Conservation (phyloP, 2,888 invertebrate genomes). For the Ichneumoninae sp. region DNA sequence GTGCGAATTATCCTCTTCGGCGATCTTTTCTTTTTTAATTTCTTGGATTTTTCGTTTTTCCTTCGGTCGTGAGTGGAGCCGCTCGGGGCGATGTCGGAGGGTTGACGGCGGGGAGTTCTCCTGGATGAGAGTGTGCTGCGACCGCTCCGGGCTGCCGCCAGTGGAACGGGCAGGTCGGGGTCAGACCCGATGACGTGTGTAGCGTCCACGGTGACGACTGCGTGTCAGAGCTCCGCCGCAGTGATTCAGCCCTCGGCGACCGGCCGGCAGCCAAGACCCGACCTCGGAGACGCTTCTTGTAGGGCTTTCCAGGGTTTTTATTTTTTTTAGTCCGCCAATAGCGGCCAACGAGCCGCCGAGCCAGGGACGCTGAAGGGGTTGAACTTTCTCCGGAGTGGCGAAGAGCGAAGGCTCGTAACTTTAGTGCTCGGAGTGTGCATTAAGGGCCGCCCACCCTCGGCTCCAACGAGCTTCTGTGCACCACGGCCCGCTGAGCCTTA, state of each 20-base stretch:
- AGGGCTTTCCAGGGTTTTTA: background rate
- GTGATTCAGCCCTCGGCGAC: slow-evolving; percentile 5
- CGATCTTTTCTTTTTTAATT: background rate
- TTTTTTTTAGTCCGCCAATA: background rate
- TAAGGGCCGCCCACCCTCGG: slow-evolving; percentile 1
- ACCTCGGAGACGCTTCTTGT: background rate
- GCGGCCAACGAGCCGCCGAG: background rate
- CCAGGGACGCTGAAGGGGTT: background rate
- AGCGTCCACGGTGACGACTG: slow-evolving; percentile 19
- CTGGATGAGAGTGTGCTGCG: background rate
- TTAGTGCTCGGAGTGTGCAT: slow-evolving; percentile 21
- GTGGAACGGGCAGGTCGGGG: slow-evolving; percentile 41
- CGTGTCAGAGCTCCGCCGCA: slow-evolving; percentile 6
- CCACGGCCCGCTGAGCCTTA: slow-evolving; percentile 15
- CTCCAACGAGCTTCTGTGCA: background rate
- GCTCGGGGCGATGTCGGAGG: background rate
- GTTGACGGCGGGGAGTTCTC: background rate
- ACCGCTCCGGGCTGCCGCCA: slow-evolving; percentile 10
- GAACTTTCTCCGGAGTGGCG: background rate
- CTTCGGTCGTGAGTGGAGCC: background rate
- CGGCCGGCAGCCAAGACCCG: background rate
- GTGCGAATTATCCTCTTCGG: background rate
- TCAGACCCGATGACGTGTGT: slow-evolving; percentile 53
- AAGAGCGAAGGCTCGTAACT: slow-evolving; percentile 16
- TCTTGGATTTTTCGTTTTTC: background rate